Evolutionary conservation across 2,113 vertebrate genomes (phyloP).

Genomic region (Nesogale talazaci): DNA sequence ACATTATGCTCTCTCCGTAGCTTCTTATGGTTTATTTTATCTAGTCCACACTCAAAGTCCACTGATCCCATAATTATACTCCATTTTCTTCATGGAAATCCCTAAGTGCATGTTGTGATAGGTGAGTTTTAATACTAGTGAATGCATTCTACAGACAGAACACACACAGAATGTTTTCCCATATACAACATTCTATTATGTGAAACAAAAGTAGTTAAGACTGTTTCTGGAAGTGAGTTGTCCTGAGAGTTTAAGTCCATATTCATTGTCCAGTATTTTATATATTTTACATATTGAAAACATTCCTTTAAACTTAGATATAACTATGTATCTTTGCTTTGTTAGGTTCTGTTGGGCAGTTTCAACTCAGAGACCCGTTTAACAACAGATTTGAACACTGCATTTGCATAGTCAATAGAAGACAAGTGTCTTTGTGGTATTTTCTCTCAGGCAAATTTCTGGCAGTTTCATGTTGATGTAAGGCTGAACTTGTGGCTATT

Average conservation of each 20-base stretch:
- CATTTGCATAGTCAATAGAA: too few species aligned
- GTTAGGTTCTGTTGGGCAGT: too few species aligned
- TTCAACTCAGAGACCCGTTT: too few species aligned
- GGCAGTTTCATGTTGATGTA: too few species aligned
- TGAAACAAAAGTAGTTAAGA: background rate
- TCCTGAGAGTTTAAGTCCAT: background rate
- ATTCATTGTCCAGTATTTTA: background rate
- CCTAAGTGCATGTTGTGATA: background rate
- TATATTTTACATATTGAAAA: background rate
- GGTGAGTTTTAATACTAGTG: background rate
- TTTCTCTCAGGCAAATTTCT: too few species aligned
- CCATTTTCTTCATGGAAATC: background rate
- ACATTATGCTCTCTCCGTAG: slow-evolving; percentile 2
- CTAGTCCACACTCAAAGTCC: background rate
- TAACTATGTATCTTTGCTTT: background rate
- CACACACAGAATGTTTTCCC: background rate
- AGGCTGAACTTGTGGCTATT: too few species aligned
- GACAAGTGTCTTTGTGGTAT: too few species aligned
- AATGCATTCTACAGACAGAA: background rate
- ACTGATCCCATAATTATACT: background rate
- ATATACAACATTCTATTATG: background rate
- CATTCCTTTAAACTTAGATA: background rate
- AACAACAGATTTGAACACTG: too few species aligned
- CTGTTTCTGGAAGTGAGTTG: background rate
- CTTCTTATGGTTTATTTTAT: background rate